Conservation (phyloP, 2,797 vertebrate genomes). For the Poecilia gillii region DNA sequence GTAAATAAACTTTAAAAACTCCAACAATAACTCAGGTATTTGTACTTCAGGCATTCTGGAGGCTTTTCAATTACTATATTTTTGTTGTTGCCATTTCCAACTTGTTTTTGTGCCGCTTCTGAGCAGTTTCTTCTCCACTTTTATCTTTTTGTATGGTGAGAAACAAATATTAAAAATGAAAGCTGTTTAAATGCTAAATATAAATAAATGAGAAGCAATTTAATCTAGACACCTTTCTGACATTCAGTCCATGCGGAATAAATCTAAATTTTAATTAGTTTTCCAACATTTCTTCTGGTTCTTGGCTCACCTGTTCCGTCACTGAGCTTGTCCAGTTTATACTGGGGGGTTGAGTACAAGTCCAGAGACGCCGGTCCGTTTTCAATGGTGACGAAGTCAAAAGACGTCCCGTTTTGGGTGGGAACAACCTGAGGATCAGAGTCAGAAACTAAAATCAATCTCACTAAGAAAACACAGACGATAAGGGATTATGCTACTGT, state of each 20-base stretch:
- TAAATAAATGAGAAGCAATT: background rate
- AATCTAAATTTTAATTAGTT: background rate
- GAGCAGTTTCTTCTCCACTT: background rate
- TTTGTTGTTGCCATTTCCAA: background rate
- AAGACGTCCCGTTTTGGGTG: constrained; percentile 90
- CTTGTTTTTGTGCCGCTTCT: background rate
- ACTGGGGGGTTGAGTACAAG: constrained; percentile 92
- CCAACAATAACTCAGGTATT: background rate
- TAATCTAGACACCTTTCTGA: background rate
- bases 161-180: background rate
- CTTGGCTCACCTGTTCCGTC: constrained; percentile 80
- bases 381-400: constrained; percentile 88
- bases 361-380: constrained; percentile 90
- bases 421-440: constrained; percentile 83
- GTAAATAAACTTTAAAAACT: background rate
- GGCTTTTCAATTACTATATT: background rate
- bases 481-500: background rate
- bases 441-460: constrained; percentile 14
- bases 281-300: background rate
- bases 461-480: background rate
- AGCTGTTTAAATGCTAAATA: background rate
- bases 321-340: constrained; percentile 85
- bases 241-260: background rate
- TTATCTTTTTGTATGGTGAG: background rate
- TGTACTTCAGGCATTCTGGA: background rate